Conservation (phyloP, 2,113 vertebrate genomes). For the Lichenostomus cassidix region DNA sequence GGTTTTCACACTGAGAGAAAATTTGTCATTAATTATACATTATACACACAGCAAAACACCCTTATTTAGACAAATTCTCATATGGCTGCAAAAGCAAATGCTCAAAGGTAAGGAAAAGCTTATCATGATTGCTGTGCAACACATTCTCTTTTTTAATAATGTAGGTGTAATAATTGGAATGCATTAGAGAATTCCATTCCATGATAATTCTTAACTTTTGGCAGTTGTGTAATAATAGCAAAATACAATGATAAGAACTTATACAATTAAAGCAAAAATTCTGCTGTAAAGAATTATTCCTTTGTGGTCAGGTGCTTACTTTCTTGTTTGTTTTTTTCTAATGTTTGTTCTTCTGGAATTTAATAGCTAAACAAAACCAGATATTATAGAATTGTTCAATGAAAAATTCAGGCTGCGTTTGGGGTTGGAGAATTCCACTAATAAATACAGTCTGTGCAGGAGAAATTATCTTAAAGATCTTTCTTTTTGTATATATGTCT, state of each 20-base stretch:
- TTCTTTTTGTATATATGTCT: background rate
- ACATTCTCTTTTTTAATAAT: background rate
- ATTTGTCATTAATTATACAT: background rate
- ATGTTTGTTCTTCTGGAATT: background rate
- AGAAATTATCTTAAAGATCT: background rate
- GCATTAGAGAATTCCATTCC: background rate
- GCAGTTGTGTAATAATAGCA: background rate
- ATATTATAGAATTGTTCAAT: background rate
- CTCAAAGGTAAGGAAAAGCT: background rate
- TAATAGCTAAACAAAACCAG: background rate
- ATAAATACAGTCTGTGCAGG: background rate
- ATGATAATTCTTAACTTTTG: background rate
- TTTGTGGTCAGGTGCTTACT: rapidly evolving
- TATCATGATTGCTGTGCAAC: background rate
- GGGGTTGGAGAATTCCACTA: background rate
- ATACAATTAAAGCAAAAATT: background rate
- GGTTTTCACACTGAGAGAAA: background rate
- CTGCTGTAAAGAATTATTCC: background rate
- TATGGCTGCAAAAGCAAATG: background rate
- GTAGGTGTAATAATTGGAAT: background rate
- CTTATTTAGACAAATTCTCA: background rate
- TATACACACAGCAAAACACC: background rate
- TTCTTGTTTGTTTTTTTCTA: background rate
- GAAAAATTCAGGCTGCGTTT: background rate
- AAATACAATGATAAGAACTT: background rate